Conservation (phyloP, 2,888 invertebrate genomes). For the Xestia xanthographa region DNA sequence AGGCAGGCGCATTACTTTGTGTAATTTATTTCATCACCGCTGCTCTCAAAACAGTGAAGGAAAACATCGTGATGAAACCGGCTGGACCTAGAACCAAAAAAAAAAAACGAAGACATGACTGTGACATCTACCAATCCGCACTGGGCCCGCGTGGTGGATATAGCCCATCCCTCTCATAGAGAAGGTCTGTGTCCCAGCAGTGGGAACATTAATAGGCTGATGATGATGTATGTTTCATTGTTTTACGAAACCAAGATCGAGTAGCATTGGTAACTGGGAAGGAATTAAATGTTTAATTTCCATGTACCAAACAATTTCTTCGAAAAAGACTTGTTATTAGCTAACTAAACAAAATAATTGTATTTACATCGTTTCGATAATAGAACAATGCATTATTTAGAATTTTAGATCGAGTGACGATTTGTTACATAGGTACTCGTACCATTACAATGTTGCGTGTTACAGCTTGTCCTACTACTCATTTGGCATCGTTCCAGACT, state of each 20-base stretch:
- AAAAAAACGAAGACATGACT: too few species aligned
- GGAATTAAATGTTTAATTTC: background rate
- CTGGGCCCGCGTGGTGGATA: too few species aligned
- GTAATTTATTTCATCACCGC: too few species aligned
- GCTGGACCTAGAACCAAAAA: too few species aligned
- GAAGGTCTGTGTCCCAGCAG: too few species aligned
- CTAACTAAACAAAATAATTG: background rate
- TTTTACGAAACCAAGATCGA: background rate
- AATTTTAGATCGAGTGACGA: background rate
- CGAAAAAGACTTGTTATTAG: background rate
- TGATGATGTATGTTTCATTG: background rate
- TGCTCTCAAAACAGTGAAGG: too few species aligned
- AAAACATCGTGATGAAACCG: too few species aligned
- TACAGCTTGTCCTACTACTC: conserved; percentile 1
- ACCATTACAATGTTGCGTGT: background rate
- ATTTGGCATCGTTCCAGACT: conserved; percentile 27
- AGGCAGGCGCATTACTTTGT: too few species aligned
- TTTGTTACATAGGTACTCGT: background rate
- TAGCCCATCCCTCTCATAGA: too few species aligned
- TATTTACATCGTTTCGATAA: background rate
- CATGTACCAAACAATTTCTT: background rate
- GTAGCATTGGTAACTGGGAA: background rate
- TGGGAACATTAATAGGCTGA: too few species aligned
- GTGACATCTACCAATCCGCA: too few species aligned
- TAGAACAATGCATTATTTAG: background rate